Evolutionary conservation across 2,888 invertebrate species (phyloP).

Genomic region (Tupiocoris notatus): DNA sequence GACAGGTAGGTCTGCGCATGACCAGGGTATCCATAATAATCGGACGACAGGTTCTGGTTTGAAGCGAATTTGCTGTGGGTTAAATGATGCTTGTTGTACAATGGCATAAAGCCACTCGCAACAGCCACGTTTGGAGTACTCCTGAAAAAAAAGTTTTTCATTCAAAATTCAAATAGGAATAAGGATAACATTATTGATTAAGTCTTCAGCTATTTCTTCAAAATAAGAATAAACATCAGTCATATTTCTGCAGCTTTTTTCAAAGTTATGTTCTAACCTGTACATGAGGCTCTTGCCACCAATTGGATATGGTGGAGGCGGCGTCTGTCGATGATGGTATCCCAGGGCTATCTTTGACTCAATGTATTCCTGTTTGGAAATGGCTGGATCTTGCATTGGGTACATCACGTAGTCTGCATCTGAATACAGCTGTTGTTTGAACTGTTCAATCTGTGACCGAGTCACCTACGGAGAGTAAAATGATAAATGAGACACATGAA

Average conservation of each 20-base stretch:
- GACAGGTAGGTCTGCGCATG: conserved; percentile 64
- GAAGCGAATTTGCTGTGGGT: conserved; percentile 51
- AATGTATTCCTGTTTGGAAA: conserved; percentile 86
- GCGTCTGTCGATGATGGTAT: conserved; percentile 45
- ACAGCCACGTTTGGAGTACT: conserved; percentile 72
- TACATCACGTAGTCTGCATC: conserved; percentile 91
- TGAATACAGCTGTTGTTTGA: conserved; percentile 84
- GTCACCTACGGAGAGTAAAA: too few species aligned
- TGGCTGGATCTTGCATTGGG: conserved; percentile 75
- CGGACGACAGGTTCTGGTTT: conserved; percentile 50
- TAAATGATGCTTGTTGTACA: conserved; percentile 47
- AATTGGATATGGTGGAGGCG: conserved; percentile 52
- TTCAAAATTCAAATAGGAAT: too few species aligned
- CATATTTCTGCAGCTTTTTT: too few species aligned
- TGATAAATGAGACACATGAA: too few species aligned
- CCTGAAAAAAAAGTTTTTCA: conserved; percentile 53
- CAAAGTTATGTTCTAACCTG: too few species aligned
- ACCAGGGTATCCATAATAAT: conserved; percentile 43
- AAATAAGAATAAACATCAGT: too few species aligned
- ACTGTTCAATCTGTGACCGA: conserved; percentile 77
- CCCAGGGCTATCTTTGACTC: conserved; percentile 74
- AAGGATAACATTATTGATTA: too few species aligned
- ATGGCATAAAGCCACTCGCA: conserved; percentile 50
- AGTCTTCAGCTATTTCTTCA: too few species aligned
- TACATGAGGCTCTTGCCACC: conserved; percentile 69